Conservation (phyloP, 2,113 vertebrate genomes). For the Solea senegalensis region DNA sequence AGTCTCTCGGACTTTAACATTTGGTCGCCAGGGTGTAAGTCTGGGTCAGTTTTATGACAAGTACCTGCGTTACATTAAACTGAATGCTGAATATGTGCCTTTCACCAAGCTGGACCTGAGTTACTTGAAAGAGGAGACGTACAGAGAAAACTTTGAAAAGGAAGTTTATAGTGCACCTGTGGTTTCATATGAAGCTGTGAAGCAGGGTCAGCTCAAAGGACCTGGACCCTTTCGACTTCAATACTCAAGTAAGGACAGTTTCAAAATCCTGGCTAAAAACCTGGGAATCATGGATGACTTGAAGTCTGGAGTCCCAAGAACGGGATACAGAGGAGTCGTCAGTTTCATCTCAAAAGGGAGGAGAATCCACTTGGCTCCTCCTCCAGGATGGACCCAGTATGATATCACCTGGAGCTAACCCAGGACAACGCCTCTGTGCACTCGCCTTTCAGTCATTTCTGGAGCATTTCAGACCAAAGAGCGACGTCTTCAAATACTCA, state of each 20-base stretch:
- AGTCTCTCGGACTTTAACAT: slow-evolving; percentile 91
- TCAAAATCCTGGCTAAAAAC: slow-evolving; percentile 89
- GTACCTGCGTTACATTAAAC: slow-evolving; percentile 92
- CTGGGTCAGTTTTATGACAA: slow-evolving; percentile 96
- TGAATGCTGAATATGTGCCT: slow-evolving; percentile 91
- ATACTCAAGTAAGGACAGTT: slow-evolving; percentile 87
- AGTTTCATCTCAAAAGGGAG: slow-evolving; percentile 87
- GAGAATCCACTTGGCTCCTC: slow-evolving; percentile 89
- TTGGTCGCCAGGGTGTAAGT: slow-evolving; percentile 93
- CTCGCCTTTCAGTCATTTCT: neutral
- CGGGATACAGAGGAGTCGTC: slow-evolving; percentile 91
- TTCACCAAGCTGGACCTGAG: slow-evolving; percentile 88
- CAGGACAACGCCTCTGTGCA: neutral
- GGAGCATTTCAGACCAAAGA: slow-evolving; percentile 65
- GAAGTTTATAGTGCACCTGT: slow-evolving; percentile 83
- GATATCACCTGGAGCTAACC: slow-evolving; percentile 89
- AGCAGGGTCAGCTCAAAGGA: slow-evolving; percentile 78
- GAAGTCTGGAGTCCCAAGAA: slow-evolving; percentile 92
- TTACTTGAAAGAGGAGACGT: slow-evolving; percentile 83
- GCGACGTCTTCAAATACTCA: slow-evolving; percentile 1
- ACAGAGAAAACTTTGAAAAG: slow-evolving; percentile 78
- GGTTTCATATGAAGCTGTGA: slow-evolving; percentile 83
- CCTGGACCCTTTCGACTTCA: slow-evolving; percentile 85
- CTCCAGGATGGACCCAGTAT: slow-evolving; percentile 88
- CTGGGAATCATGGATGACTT: slow-evolving; percentile 95